Evolutionary conservation across 2,797 vertebrate genomes (phyloP).

Genomic region (Anas capensis): DNA sequence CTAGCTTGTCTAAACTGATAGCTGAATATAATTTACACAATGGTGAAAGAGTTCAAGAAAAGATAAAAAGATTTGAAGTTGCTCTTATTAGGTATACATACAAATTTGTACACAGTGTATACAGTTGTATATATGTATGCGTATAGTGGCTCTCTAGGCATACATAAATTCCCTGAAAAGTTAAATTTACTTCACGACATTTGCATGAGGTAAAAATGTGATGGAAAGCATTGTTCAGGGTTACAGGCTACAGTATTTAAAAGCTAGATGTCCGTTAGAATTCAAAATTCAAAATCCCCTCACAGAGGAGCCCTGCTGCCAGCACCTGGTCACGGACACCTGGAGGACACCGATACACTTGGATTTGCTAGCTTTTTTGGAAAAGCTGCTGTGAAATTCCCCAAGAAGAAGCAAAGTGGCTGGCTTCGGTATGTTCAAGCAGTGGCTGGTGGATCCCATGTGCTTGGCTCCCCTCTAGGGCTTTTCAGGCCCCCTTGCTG

Average conservation of each 20-base stretch:
- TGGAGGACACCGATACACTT: no score
- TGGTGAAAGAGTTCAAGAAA: background rate
- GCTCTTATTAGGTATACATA: background rate
- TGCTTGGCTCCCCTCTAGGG: background rate
- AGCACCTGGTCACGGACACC: fast-evolving
- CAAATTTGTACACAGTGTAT: no score
- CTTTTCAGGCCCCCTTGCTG: background rate
- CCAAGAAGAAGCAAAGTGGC: background rate
- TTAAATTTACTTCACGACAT: background rate
- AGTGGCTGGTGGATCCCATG: fast-evolving
- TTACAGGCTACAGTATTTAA: background rate
- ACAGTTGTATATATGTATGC: no score
- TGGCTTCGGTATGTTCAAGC: background rate
- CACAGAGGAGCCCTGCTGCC: background rate
- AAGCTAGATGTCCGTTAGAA: background rate
- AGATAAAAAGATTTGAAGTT: background rate
- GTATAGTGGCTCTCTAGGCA: no score
- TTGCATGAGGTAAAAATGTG: background rate
- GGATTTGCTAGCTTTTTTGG: background rate
- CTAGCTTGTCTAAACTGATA: conserved; percentile 1
- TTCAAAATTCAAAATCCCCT: background rate
- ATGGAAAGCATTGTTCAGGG: no score
- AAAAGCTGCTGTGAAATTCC: background rate
- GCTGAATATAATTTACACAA: background rate
- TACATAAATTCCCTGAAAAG: background rate